Evolutionary conservation across 2,888 invertebrate genomes (phyloP).

Genomic region (Polyploca ridens): DNA sequence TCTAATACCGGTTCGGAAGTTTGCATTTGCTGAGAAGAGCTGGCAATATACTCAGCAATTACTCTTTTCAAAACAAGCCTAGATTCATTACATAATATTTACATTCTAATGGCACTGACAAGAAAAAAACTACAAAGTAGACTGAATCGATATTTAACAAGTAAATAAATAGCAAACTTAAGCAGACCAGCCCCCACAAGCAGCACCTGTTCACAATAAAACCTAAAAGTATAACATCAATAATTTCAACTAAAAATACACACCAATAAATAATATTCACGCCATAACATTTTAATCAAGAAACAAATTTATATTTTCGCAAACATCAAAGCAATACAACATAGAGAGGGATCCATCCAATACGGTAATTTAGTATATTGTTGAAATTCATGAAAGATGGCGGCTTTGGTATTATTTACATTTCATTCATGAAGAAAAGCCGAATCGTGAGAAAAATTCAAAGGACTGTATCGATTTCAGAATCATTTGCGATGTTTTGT

Average conservation of each 20-base stretch:
- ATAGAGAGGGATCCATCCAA: conserved; percentile 15
- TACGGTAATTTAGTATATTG: conserved; percentile 12
- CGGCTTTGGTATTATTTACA: conserved; percentile 2
- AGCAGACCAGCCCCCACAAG: too few relatives aligned
- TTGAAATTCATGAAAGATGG: conserved; percentile 10
- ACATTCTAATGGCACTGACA: too few relatives aligned
- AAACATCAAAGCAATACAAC: conserved; percentile 20
- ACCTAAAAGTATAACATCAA: too few relatives aligned
- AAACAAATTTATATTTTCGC: conserved; percentile 23
- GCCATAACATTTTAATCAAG: conserved; percentile 24
- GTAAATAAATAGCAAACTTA: too few relatives aligned
- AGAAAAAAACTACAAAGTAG: too few relatives aligned
- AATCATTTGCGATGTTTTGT: neutral
- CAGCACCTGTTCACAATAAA: too few relatives aligned
- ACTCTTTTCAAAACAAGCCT: too few relatives aligned
- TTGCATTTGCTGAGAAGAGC: too few relatives aligned
- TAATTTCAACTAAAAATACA: neutral
- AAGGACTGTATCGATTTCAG: conserved; percentile 2
- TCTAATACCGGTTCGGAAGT: too few relatives aligned
- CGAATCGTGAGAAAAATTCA: conserved; percentile 8
- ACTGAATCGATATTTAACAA: too few relatives aligned
- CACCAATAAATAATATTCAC: conserved; percentile 14
- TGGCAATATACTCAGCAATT: too few relatives aligned
- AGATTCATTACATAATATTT: too few relatives aligned
- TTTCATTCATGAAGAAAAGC: conserved; percentile 2